These are phyloP conservation scores for Globodera ellingtonae DNA, from an alignment of 1,140 invertebrate genomes.

Conservation along the genomic window DNA sequence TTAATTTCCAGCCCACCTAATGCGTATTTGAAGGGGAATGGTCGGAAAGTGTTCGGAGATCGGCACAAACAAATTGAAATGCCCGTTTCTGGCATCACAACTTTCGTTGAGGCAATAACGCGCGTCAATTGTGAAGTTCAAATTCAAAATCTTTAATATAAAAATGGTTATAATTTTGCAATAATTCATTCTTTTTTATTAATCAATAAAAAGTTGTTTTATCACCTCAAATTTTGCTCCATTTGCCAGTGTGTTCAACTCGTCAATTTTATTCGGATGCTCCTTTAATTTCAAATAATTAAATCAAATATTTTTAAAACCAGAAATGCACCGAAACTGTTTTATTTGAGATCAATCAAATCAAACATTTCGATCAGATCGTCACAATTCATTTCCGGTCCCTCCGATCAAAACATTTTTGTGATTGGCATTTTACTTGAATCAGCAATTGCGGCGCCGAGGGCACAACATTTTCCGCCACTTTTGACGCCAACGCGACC, in stretches of 20 bases:
- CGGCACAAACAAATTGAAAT: constrained; percentile 62
- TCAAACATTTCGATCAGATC: too few species aligned
- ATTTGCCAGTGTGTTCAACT: constrained; percentile 30
- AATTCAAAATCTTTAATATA: constrained; percentile 27
- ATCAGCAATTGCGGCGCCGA: background rate
- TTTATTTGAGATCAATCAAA: too few species aligned
- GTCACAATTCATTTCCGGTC: too few species aligned
- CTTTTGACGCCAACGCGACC: constrained; percentile 10
- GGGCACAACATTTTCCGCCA: constrained; percentile 1
- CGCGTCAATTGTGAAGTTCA: constrained; percentile 58
- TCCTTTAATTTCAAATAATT: background rate
- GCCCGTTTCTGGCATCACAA: constrained; percentile 51
- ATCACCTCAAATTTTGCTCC: constrained; percentile 32
- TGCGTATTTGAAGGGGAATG: constrained; percentile 47
- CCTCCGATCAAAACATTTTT: too few species aligned
- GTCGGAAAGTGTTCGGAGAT: constrained; percentile 58
- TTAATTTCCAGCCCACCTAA: constrained; percentile 44
- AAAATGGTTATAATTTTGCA: background rate
- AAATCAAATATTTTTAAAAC: background rate
- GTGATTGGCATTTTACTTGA: background rate
- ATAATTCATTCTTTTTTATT: background rate
- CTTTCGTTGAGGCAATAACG: constrained; percentile 55
- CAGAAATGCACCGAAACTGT: too few species aligned
- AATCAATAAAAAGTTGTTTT: too few species aligned
- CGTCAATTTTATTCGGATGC: background rate